A percentile compares a stretch with the other conserved stretches of the same genome.
Conservation (phyloP, 2,113 vertebrate genomes). For the Mungos mungo region DNA sequence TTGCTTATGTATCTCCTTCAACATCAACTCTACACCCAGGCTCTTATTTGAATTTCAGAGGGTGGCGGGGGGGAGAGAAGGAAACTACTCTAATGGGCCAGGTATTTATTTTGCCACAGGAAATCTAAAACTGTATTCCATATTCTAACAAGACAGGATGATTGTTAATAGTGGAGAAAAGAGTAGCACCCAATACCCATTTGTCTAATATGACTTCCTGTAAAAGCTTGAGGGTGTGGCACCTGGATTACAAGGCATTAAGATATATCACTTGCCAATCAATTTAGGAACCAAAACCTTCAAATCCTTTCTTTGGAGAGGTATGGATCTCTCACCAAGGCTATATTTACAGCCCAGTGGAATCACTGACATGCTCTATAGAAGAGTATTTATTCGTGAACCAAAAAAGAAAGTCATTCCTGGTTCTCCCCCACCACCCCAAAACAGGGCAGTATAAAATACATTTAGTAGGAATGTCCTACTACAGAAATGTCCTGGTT, state of each 20-base stretch:
- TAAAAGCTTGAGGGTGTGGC: background rate
- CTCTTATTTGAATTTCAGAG: background rate
- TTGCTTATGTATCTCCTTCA: background rate
- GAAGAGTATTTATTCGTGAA: background rate
- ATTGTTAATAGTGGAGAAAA: background rate
- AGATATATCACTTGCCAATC: background rate
- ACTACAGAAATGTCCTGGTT: constrained; percentile 59
- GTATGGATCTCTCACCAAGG: background rate
- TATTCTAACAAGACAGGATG: background rate
- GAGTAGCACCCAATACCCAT: background rate
- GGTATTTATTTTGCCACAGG: background rate
- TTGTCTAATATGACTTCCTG: background rate
- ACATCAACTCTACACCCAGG: background rate
- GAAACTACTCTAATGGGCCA: background rate
- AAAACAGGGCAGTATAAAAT: background rate
- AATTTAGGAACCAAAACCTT: background rate
- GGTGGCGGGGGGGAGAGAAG: background rate
- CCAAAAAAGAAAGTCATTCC: background rate
- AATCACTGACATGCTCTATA: background rate
- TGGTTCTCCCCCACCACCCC: background rate
- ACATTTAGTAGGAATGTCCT: constrained; percentile 22
- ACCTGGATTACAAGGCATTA: background rate
- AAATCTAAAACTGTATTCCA: background rate
- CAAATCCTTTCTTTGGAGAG: background rate
- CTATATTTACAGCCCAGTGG: background rate